Conservation (phyloP, 2,888 invertebrate genomes). For the Stenolophus ochropezus region DNA sequence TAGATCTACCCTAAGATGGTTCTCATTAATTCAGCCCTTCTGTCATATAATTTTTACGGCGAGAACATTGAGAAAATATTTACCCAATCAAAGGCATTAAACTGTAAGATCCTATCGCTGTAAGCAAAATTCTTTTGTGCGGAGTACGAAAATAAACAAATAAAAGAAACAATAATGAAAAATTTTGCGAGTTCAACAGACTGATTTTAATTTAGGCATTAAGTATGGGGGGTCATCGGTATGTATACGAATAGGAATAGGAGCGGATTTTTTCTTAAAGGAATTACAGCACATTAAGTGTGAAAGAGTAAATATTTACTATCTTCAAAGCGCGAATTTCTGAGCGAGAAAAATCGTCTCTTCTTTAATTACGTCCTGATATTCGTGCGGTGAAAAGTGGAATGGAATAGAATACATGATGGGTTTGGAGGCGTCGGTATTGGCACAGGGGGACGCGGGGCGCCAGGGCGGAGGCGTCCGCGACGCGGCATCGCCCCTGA, state of each 20-base stretch:
- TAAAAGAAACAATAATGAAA: slow-evolving; percentile 13
- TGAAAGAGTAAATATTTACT: slow-evolving; percentile 36
- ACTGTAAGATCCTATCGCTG: not conserved
- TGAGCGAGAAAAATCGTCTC: slow-evolving; percentile 32
- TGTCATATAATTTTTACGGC: not conserved
- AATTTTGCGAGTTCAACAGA: slow-evolving; percentile 5
- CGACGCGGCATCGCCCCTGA: slow-evolving; percentile 31
- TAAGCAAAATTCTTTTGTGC: not conserved
- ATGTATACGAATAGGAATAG: not conserved
- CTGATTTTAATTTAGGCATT: not conserved
- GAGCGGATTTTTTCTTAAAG: slow-evolving; percentile 18
- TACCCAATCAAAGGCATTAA: not conserved
- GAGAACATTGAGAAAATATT: not conserved
- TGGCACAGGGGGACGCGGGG: slow-evolving; percentile 5
- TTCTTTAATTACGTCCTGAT: slow-evolving; percentile 48
- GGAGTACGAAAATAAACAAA: slow-evolving; percentile 1
- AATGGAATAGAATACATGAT: slow-evolving; percentile 39
- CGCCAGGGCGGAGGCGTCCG: not conserved
- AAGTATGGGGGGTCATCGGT: slow-evolving; percentile 13
- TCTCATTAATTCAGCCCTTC: not conserved
- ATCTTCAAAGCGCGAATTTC: slow-evolving; percentile 39
- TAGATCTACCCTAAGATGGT: not conserved
- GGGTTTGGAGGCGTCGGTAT: slow-evolving; percentile 3
- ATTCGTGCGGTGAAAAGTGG: slow-evolving; percentile 46
- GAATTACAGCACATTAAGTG: slow-evolving; percentile 37